Percentiles rank a stretch among this genome's conserved stretches.
phyloP scores from a whole-genome alignment of 2,888 invertebrate genomes.

The Diadegma fenestrale region DNA sequence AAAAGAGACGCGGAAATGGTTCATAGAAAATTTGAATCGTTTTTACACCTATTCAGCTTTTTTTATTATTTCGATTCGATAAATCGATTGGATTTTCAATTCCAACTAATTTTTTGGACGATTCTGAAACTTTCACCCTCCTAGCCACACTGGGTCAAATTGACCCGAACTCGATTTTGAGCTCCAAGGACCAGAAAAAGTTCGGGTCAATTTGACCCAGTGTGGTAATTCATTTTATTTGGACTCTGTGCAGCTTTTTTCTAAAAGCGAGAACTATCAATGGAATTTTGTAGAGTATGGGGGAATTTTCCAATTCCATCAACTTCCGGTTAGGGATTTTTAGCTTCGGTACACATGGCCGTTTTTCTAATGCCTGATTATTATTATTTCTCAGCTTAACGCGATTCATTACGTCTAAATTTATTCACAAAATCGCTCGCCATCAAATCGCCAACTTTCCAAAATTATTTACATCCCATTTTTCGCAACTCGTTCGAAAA shows the following conservation, averaged over 20 bases:
- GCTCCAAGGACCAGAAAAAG: not conserved
- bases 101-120: not conserved
- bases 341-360: not conserved
- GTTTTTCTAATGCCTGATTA: not conserved
- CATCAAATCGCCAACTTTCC: not conserved
- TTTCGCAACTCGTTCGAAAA: constrained; percentile 51
- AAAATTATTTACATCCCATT: constrained; percentile 59
- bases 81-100: not conserved
- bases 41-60: not conserved
- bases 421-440: constrained; percentile 54
- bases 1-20: not conserved
- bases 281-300: constrained; percentile 23
- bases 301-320: constrained; percentile 31
- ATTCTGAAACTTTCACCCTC: not conserved
- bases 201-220: not conserved
- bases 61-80: not conserved
- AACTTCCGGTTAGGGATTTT: constrained; percentile 12
- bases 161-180: not conserved
- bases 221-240: not conserved
- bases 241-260: not conserved
- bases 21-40: not conserved
- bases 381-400: not conserved
- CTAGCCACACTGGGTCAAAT: not conserved
- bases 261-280: constrained; percentile 62
- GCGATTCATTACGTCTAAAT: constrained; percentile 33